Evolutionary conservation across 2,888 invertebrate species (phyloP), one percentile per base, ranked within the genome.

Genomic region (Epsilonema sp.): DNA sequence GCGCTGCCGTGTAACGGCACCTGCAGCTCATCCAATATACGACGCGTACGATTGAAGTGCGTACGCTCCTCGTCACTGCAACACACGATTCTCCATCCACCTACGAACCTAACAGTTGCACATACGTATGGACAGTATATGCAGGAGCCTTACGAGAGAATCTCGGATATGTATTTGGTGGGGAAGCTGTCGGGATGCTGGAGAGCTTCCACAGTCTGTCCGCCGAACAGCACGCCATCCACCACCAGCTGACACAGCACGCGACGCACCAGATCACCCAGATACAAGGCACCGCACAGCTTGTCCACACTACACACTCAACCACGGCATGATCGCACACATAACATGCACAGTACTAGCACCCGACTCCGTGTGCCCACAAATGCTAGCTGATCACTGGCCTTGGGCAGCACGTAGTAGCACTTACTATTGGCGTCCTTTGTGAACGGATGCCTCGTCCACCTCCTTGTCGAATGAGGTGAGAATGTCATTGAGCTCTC

Each of bases 131-230:
- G n/a, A n/a, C n/a, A n/a, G n/a, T n/a, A n/a, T n/a, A n/a, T n/a
- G n/a, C n/a, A n/a, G n/a, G n/a, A n/a, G n/a, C n/a, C n/a, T n/a
- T 36, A 61, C 62, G 53, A 53, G 19, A 63, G 52, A 43, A 63
- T 63, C 49, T 63, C 63, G 4, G 59, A 57, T 37, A 63, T 65
- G 48, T 60, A 64, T 52, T 63, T 63, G 21, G 61, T 58, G n/a
- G 64, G 63, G 53, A 63, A 63, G 11, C 56, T 49, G 42, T 63
- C 63, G 11, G 51, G 46, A n/a, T 53, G 53, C 16, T 63, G 58
- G 37, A 62, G 49, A 45, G 54, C 53, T 39, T 60, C 62, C 26
- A 58, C 58, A 2, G 54, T 49, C 20, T 54, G 53, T 20, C 61
- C 62, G 37, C 55, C 56, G 53, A 62, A 62, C 23, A 62, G 50